These are phyloP conservation scores for Apis dorsata DNA, from an alignment of 1,140 invertebrate species.

Conservation along the genomic window DNA sequence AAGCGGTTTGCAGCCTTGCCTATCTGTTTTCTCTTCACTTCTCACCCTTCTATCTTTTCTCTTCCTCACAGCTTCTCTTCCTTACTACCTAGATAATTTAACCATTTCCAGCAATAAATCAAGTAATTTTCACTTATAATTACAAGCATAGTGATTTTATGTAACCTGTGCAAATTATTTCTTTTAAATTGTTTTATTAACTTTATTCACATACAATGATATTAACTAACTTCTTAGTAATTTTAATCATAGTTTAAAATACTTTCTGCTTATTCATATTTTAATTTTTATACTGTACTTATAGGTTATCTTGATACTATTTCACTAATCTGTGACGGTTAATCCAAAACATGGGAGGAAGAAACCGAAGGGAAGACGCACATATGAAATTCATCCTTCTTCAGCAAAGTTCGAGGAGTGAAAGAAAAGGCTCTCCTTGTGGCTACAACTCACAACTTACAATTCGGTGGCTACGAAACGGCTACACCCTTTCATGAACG, in stretches of 20 bases:
- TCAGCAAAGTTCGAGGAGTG: not conserved
- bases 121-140: constrained; percentile 21
- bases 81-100: not conserved
- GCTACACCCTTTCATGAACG: constrained; percentile 57
- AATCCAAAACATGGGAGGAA: not conserved
- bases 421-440: constrained; percentile 33
- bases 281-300: not conserved
- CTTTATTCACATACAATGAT: too few species aligned
- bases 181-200: not conserved
- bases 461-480: constrained; percentile 29
- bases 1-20: constrained; percentile 40
- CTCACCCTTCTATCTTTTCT: too few species aligned
- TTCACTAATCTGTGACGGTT: too few species aligned
- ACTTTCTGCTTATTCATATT: not conserved
- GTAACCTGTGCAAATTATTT: not conserved
- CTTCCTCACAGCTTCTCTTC: not conserved
- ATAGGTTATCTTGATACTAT: not conserved
- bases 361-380: not conserved
- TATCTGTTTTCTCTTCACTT: constrained; percentile 29
- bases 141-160: not conserved
- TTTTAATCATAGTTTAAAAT: too few species aligned
- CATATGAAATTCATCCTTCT: constrained; percentile 6
- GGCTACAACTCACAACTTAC: constrained; percentile 25
- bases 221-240: not conserved
- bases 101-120: constrained; percentile 1